Evolutionary conservation across 2,797 vertebrate species (phyloP), one percentile per base, ranked within the genome.

Genomic region (Acanthurus tractus): DNA sequence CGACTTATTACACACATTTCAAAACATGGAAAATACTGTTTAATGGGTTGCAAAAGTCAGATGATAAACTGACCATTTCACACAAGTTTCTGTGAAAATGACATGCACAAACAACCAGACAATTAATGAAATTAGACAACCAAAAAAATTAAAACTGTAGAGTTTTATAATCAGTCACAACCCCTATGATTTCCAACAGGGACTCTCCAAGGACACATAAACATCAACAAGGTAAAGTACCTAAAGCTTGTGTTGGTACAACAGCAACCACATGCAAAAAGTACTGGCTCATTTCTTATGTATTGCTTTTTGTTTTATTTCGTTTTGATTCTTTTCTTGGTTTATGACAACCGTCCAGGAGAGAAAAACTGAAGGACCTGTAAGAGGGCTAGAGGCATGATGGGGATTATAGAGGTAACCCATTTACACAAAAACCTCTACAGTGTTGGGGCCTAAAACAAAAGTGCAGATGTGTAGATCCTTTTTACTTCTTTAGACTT

Each of bases 221-320:
- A 49, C 8, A n/a, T 45, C 4, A 36, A 46, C 1, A 1, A 54
- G 25, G 81, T 74, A 50, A 86, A 86, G 70, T 63, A 83, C 67
- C 74, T 65, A 6, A 45, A 22, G 13, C 20, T 64, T 40, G 2
- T 23, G 12, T 12, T 53, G 40, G 34, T 56, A 69, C 22, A 70
- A 46, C 5, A 2, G 2, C 14, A 63, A 56, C 54, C 64, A 58
- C 69, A 59, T 25, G 14, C 22, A 50, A 58, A 74, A 3, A 29
- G 2, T 44, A 20, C 14, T 1, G 4, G 18, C 38, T 34, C 1
- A 10, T 52, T 42, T 48, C n/a, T 45, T 6, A 53, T 49, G 13
- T 64, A 81, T 77, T 56, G 17, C 3, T 53, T n/a, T 5, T 15
- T 22, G 23, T 48, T 53, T n/a, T 5, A 7, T 20, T 34, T 53